Conservation (phyloP, 2,888 invertebrate genomes). For the Dicyrtomina minuta region DNA sequence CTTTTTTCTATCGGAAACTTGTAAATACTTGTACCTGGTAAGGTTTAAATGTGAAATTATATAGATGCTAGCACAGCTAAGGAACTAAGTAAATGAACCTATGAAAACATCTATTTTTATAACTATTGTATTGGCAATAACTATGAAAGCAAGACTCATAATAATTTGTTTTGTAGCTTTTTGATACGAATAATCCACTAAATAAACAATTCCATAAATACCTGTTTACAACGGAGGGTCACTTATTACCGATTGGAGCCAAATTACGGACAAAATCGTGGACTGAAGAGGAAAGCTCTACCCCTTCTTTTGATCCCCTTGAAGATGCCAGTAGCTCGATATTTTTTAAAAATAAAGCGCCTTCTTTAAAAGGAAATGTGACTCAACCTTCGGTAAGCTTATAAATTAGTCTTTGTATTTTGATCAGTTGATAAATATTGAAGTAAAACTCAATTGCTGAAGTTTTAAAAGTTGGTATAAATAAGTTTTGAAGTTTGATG, state of each 20-base stretch:
- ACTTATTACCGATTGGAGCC: slow-evolving; percentile 60
- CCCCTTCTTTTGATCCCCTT: slow-evolving; percentile 31
- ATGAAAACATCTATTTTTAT: no score
- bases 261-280: slow-evolving; percentile 54
- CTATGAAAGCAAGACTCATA: no score
- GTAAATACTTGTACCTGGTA: slow-evolving; percentile 67
- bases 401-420: slow-evolving; percentile 1
- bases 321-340: slow-evolving; percentile 36
- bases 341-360: slow-evolving; percentile 43
- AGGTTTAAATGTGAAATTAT: slow-evolving; percentile 49
- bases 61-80: background rate
- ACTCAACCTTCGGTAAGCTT: slow-evolving; percentile 53
- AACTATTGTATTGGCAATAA: no score
- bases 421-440: slow-evolving; percentile 1
- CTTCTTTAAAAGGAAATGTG: slow-evolving; percentile 43
- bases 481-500: no score
- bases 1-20: slow-evolving; percentile 67
- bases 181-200: slow-evolving; percentile 64
- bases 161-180: slow-evolving; percentile 58
- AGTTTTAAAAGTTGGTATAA: no score
- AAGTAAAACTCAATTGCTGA: background rate
- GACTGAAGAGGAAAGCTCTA: slow-evolving; percentile 43
- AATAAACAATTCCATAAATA: slow-evolving; percentile 61
- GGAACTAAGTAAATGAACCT: background rate
- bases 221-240: slow-evolving; percentile 66